Conservation (phyloP, 2,797 vertebrate species). For the Gadopsis bispinosus region DNA sequence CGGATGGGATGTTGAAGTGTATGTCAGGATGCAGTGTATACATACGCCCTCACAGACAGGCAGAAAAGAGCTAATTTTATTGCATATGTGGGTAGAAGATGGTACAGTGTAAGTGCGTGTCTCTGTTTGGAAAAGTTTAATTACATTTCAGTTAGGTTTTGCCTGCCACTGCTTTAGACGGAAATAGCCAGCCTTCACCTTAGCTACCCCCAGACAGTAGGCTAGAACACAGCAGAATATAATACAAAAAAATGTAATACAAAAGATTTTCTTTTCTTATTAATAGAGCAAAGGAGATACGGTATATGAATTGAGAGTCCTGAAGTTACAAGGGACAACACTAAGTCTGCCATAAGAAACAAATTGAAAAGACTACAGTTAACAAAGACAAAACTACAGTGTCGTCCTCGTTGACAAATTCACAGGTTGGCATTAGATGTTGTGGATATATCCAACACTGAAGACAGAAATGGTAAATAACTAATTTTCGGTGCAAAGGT, state of each 20-base stretch:
- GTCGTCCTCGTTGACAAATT: conserved; percentile 34
- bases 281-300: neutral
- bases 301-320: neutral
- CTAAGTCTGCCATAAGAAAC: conserved; percentile 15
- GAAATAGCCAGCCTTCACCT: conserved; percentile 36
- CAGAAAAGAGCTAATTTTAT: conserved; percentile 39
- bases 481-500: conserved; percentile 55
- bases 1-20: conserved; percentile 44
- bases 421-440: conserved; percentile 36
- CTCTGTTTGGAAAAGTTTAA: conserved; percentile 52
- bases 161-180: conserved; percentile 40
- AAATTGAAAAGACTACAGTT: conserved; percentile 19
- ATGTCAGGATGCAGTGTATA: conserved; percentile 46
- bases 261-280: neutral
- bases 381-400: conserved; percentile 39
- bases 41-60: conserved; percentile 39
- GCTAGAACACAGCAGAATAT: conserved; percentile 11
- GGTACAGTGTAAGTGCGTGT: conserved; percentile 24
- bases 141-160: conserved; percentile 62
- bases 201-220: neutral
- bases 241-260: neutral
- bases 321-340: conserved; percentile 7
- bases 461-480: conserved; percentile 53
- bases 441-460: conserved; percentile 8
- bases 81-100: conserved; percentile 40